Percentiles rank a stretch among this genome's conserved stretches.
These are phyloP conservation scores for Pseudopipra pipra DNA, from an alignment of 2,113 vertebrate species.

Conservation along the genomic window DNA sequence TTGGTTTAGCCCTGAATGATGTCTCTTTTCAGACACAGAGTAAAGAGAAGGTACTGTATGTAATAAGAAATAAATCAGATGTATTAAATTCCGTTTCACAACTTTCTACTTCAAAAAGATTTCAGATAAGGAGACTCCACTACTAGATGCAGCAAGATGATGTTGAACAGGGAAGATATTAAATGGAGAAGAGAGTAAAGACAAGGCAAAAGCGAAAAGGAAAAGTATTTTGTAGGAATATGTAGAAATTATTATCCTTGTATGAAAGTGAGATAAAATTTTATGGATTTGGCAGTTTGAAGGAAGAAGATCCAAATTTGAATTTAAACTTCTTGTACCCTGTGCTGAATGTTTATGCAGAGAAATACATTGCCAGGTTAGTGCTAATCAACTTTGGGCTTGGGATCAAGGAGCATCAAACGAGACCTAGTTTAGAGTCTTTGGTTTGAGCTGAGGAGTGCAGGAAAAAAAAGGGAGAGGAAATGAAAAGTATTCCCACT, in stretches of 20 bases:
- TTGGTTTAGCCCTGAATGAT: conserved; percentile 55
- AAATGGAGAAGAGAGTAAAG: background rate
- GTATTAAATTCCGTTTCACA: background rate
- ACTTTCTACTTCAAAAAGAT: background rate
- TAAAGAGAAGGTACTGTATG: conserved; percentile 65
- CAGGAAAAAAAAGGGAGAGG: background rate
- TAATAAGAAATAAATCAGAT: background rate
- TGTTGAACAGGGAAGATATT: background rate
- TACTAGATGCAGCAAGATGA: background rate
- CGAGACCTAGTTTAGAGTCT: background rate
- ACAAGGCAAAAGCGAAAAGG: background rate
- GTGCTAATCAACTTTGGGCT: background rate
- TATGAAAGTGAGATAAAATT: background rate
- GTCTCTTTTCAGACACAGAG: conserved; percentile 57
- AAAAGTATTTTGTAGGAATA: background rate
- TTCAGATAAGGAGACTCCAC: background rate
- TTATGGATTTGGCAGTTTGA: background rate
- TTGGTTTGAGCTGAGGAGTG: background rate
- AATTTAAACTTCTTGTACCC: background rate
- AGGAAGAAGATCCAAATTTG: background rate
- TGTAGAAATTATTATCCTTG: background rate
- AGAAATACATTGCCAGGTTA: background rate
- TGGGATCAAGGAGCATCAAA: background rate
- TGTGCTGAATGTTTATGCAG: background rate
- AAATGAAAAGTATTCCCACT: background rate